Conservation (phyloP, 2,888 invertebrate species). For the Nebria salina region DNA sequence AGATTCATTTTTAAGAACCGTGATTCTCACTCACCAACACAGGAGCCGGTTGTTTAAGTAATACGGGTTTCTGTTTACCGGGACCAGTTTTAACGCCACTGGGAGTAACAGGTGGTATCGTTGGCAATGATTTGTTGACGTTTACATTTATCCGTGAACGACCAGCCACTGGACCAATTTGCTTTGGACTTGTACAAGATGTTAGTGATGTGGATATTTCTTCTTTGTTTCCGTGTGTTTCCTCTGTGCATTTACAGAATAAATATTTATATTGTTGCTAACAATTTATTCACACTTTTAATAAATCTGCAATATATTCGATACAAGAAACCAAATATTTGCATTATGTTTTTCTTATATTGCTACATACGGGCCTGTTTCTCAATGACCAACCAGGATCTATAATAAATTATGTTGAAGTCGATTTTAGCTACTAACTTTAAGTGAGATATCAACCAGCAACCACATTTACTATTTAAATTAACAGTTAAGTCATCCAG, state of each 20-base stretch:
- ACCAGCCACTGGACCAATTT: slow-evolving; percentile 37
- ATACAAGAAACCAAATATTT: no score
- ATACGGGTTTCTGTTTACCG: slow-evolving; percentile 40
- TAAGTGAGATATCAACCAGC: no score
- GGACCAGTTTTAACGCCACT: slow-evolving; percentile 33
- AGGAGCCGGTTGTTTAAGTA: slow-evolving; percentile 32
- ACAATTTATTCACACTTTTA: slow-evolving; percentile 25
- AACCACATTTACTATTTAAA: no score
- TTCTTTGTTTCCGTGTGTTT: slow-evolving; percentile 36
- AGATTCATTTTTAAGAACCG: neutral
- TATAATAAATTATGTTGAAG: no score
- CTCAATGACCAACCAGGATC: no score
- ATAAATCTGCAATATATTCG: no score
- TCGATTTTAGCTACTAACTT: no score
- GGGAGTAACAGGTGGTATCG: slow-evolving; percentile 14
- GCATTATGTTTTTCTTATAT: no score
- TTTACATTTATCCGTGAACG: slow-evolving; percentile 38
- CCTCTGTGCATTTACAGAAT: slow-evolving; percentile 42
- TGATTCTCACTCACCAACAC: slow-evolving; percentile 24
- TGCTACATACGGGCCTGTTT: no score
- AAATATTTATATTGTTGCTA: slow-evolving; percentile 36
- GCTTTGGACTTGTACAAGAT: slow-evolving; percentile 39
- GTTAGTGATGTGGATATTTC: slow-evolving; percentile 25
- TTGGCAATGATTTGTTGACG: slow-evolving; percentile 28
- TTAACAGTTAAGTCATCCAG: no score